Evolutionary conservation across 2,113 vertebrate species (phyloP).

Genomic region (Gadus chalcogrammus): DNA sequence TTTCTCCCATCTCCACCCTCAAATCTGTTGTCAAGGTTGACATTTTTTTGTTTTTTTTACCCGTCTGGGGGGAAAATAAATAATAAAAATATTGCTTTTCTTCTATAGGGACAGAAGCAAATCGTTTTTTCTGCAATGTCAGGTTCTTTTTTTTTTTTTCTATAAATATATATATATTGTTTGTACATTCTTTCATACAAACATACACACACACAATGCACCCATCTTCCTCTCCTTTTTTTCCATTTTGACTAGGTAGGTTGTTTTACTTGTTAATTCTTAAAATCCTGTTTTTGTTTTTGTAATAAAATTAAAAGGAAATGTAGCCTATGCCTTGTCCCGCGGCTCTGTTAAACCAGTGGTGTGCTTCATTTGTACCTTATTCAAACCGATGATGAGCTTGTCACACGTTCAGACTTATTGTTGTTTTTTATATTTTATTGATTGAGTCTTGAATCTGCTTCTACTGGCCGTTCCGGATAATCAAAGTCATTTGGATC

Average conservation of each 20-base stretch:
- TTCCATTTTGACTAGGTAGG: conserved; percentile 50
- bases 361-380: neutral
- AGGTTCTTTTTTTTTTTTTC: conserved; percentile 22
- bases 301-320: conserved; percentile 70
- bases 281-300: conserved; percentile 50
- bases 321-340: conserved; percentile 34
- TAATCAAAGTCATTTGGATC: too few relatives aligned
- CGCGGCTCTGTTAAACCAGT: neutral
- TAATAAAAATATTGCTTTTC: too few relatives aligned
- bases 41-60: conserved; percentile 2
- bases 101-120: too few relatives aligned
- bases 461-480: too few relatives aligned
- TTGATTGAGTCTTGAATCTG: too few relatives aligned
- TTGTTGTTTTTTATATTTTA: too few relatives aligned
- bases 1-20: neutral
- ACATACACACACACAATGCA: conserved; percentile 8
- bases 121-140: neutral
- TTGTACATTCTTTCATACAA: conserved; percentile 35
- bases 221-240: conserved; percentile 30
- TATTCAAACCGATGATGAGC: neutral
- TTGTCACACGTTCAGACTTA: too few relatives aligned
- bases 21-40: neutral
- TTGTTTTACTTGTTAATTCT: conserved; percentile 59
- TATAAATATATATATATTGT: conserved; percentile 2
- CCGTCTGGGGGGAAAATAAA: too few relatives aligned